phyloP scores from a whole-genome alignment of 2,888 invertebrate genomes.

The Agonopterix heracliana region DNA sequence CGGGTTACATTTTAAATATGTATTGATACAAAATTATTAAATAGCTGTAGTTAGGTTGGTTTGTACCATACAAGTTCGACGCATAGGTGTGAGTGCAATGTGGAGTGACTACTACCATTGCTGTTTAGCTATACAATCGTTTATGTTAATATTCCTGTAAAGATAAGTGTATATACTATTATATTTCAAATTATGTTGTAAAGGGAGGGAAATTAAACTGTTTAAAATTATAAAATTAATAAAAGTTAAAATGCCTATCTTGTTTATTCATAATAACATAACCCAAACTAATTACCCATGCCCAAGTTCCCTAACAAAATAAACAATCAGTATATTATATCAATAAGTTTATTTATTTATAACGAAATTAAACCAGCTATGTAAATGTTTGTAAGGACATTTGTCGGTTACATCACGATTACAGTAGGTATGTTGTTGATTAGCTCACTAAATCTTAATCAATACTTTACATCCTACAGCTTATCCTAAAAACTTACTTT shows the following conservation, averaged over 20 bases:
- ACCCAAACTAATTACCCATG: neutral
- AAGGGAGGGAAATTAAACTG: slow-evolving; percentile 44
- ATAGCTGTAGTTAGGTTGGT: too few species aligned
- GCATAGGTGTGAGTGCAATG: too few species aligned
- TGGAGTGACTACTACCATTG: too few species aligned
- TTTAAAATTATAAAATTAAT: slow-evolving; percentile 61
- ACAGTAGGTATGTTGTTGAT: neutral
- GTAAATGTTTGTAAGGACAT: neutral
- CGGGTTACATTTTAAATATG: too few species aligned
- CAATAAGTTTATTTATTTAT: neutral
- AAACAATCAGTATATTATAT: neutral
- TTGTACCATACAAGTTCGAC: too few species aligned
- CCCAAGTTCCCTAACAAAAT: neutral
- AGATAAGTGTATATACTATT: slow-evolving; percentile 51
- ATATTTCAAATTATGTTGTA: slow-evolving; percentile 38
- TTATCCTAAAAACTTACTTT: neutral
- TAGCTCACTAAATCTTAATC: neutral
- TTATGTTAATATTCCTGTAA: slow-evolving; percentile 55
- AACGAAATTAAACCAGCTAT: neutral
- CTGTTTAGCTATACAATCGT: slow-evolving; percentile 5
- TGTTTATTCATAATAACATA: neutral
- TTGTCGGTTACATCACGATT: too few species aligned
- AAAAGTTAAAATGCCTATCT: slow-evolving; percentile 21
- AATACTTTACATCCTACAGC: neutral
- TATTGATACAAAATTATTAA: too few species aligned